Base-by-base conservation (phyloP, 2,888 invertebrate species). In the Baronia brevicornis region DNA sequence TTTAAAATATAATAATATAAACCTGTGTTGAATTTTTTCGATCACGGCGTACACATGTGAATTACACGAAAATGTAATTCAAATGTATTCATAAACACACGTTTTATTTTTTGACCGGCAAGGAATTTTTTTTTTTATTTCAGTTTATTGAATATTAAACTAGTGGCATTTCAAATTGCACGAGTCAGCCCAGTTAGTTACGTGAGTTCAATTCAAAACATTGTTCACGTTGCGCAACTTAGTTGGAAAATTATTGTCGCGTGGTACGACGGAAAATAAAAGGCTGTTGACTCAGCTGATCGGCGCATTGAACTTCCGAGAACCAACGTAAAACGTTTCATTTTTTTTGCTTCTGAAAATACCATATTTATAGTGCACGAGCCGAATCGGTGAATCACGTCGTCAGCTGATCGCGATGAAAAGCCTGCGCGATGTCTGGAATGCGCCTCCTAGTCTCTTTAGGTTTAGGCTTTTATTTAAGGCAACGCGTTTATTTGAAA, bases 231-330 rank as follows among this genome's bases (percentile, higher is more conserved):
- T 62, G 61, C 41, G 61, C 64, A 74, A 75, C 66, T 59, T 51
- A 71, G 75, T 75, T 48, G 45, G 44, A 41, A 48, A 56, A 57
- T 55, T 53, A 58, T 60, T 52, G 60, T 44, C 53, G 39, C 43
- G 56, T 48, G 52, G 45, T 54, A 50, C 48, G 54, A 44, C 51
- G 55, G 58, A 54, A 60, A 57, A 51, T 50, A 49, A 51, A 55
- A 53, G 41, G 48, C 37, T 58, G 59, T 72, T 75, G 77, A 79
- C 68, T 77, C 78, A 78, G 69, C 66, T 75, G 69, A 69, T 69
- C 56, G 63, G 77, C 66, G 57, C 77, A 66, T 65, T 71, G 75
- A 79, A 73, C 78, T 65, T 72, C 60, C 48, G 46, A 54, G 65
- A 70, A 68, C 51, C 57, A 57, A 49, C 42, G 59, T 64, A 57